A percentile compares a stretch with the other conserved stretches of the same genome.
Evolutionary conservation across 2,113 vertebrate species (phyloP).

Genomic region (Ivindomyrus marchei): DNA sequence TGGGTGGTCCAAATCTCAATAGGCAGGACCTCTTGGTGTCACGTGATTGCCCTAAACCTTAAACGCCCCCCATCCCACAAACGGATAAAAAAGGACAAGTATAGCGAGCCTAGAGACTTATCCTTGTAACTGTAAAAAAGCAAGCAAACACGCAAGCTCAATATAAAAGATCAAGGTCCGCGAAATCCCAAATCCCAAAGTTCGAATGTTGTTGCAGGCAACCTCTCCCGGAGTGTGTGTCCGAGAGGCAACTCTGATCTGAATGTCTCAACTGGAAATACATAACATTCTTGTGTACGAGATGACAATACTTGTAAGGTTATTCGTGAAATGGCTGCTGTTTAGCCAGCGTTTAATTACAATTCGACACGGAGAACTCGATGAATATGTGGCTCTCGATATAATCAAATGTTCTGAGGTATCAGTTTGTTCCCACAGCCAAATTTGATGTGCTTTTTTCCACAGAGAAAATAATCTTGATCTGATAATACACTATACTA

Average conservation of each 20-base stretch:
- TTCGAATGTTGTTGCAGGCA: not conserved
- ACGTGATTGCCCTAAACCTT: slow-evolving; percentile 59
- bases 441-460: not conserved
- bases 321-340: not conserved
- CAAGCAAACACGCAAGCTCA: slow-evolving; percentile 6
- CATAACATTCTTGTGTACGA: not conserved
- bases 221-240: not conserved
- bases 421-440: not conserved
- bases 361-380: not conserved
- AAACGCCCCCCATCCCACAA: slow-evolving; percentile 26
- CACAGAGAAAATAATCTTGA: not conserved
- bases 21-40: slow-evolving; percentile 73
- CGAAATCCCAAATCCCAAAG: not conserved
- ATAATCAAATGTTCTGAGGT: not conserved
- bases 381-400: not conserved
- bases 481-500: not conserved
- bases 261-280: not conserved
- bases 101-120: slow-evolving; percentile 14
- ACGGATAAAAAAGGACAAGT: slow-evolving; percentile 18
- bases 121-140: slow-evolving; percentile 12
- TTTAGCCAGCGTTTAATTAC: slow-evolving; percentile 6
- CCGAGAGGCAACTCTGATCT: not conserved
- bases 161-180: not conserved
- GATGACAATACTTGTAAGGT: not conserved
- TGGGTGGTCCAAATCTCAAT: slow-evolving; percentile 80